Conservation (phyloP, 2,888 invertebrate genomes). For the Bhutanitis thaidina region DNA sequence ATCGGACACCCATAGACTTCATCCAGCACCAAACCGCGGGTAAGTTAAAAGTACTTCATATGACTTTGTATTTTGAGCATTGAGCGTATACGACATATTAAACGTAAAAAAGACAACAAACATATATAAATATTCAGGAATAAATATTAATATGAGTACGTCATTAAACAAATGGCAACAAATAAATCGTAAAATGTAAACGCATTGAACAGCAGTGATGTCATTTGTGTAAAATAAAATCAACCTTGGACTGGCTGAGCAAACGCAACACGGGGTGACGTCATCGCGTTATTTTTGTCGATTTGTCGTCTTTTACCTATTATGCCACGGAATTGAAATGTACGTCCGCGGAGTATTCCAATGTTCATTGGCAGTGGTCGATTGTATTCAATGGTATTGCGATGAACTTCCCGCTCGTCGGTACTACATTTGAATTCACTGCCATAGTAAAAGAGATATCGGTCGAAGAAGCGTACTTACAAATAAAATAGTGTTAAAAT, state of each 20-base stretch:
- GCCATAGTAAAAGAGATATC: slow-evolving; percentile 22
- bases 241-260: slow-evolving; percentile 46
- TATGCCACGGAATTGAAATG: slow-evolving; percentile 30
- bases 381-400: background rate
- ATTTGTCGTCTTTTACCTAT: slow-evolving; percentile 37
- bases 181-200: slow-evolving; percentile 17
- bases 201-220: slow-evolving; percentile 27
- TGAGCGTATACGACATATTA: too few species aligned
- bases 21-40: too few species aligned
- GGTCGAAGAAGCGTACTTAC: slow-evolving; percentile 23
- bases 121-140: too few species aligned
- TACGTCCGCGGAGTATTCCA: too few species aligned
- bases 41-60: too few species aligned
- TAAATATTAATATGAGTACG: too few species aligned
- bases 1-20: too few species aligned
- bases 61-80: too few species aligned
- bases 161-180: too few species aligned
- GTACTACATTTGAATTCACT: slow-evolving; percentile 31
- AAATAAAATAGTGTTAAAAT: slow-evolving; percentile 32
- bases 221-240: slow-evolving; percentile 36
- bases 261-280: slow-evolving; percentile 43
- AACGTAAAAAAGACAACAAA: too few species aligned
- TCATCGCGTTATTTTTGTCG: slow-evolving; percentile 57
- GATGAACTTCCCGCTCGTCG: slow-evolving; percentile 40
- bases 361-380: too few species aligned